Conservation (phyloP, 2,888 invertebrate species). For the Osmoderma eremita region DNA sequence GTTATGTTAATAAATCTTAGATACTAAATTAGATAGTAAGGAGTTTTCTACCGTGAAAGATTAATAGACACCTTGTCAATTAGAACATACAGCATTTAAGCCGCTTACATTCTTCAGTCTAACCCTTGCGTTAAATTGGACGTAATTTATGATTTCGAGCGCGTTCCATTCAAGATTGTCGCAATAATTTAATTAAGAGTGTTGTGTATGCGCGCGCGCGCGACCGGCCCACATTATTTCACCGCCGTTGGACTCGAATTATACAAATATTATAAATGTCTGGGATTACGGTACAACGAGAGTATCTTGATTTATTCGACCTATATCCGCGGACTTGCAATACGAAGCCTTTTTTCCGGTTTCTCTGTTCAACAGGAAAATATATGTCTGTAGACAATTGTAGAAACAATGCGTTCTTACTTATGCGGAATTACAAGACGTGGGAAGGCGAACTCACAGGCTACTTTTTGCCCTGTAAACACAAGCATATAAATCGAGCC, state of each 20-base stretch:
- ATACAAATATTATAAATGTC: constrained; percentile 27
- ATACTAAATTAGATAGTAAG: constrained; percentile 5
- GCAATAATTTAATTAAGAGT: constrained; percentile 34
- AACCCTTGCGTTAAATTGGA: constrained; percentile 36
- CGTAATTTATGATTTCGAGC: constrained; percentile 33
- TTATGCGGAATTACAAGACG: too few species aligned
- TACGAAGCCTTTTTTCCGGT: neutral
- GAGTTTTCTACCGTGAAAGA: neutral
- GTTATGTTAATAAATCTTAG: constrained; percentile 18
- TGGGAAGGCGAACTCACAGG: too few species aligned
- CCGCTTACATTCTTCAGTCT: constrained; percentile 25
- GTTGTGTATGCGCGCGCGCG: constrained; percentile 13
- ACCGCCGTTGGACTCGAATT: constrained; percentile 24
- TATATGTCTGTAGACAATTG: too few species aligned
- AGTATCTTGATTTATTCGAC: constrained; percentile 1
- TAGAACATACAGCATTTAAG: constrained; percentile 25
- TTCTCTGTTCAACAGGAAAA: too few species aligned
- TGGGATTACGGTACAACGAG: constrained; percentile 5
- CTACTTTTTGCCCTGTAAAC: too few species aligned
- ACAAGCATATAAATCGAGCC: too few species aligned
- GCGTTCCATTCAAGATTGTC: constrained; percentile 27
- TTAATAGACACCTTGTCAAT: constrained; percentile 30
- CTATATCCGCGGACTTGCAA: neutral
- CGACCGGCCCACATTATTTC: constrained; percentile 24
- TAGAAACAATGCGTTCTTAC: too few species aligned